Evolutionary conservation across 2,888 invertebrate genomes (phyloP).

Genomic region (Tetropium fuscum): DNA sequence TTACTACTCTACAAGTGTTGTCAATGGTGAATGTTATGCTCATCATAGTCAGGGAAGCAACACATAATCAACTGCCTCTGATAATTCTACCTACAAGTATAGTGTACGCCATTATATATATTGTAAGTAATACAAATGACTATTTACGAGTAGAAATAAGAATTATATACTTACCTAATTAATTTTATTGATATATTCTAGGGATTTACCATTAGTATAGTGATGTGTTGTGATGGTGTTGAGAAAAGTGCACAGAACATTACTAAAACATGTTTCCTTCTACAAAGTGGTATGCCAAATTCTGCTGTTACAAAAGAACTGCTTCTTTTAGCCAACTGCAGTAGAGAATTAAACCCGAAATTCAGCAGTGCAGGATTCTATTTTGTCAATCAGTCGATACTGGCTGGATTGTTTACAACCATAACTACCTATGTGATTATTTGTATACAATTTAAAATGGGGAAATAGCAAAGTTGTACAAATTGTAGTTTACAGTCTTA

Average conservation of each 20-base stretch:
- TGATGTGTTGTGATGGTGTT: conserved; percentile 9
- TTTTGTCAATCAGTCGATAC: conserved; percentile 14
- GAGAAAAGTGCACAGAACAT: conserved; percentile 14
- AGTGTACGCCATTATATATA: too few species aligned
- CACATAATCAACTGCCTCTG: too few species aligned
- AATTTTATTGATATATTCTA: too few species aligned
- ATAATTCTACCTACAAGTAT: too few species aligned
- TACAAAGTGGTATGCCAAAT: conserved; percentile 14
- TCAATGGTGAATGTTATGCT: too few species aligned
- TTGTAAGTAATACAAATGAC: too few species aligned
- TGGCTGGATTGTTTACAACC: conserved; percentile 12
- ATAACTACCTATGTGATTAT: conserved; percentile 26
- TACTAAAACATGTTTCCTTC: conserved; percentile 5
- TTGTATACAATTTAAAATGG: conserved; percentile 22
- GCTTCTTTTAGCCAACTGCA: conserved; percentile 4
- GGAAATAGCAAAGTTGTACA: too few species aligned
- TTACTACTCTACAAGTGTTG: too few species aligned
- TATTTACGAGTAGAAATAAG: too few species aligned
- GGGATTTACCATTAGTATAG: conserved; percentile 4
- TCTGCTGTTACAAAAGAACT: conserved; percentile 14
- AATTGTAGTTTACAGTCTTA: too few species aligned
- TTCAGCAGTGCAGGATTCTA: conserved; percentile 24
- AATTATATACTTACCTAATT: too few species aligned
- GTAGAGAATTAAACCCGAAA: background rate
- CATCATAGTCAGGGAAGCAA: too few species aligned